Base-by-base conservation (phyloP, 2,888 invertebrate species). In the Sinopyrophorus schimmeli region DNA sequence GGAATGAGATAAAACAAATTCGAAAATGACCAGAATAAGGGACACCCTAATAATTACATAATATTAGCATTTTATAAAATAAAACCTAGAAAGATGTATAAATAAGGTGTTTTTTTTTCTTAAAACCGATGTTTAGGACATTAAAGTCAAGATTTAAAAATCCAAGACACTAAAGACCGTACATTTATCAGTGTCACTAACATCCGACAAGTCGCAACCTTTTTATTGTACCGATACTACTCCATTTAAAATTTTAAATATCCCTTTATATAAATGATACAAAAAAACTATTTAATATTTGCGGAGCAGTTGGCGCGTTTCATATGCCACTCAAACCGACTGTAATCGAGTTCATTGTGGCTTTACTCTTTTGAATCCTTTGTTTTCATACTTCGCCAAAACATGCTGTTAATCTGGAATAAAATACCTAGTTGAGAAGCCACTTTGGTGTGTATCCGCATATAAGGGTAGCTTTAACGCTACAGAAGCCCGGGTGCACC, bases 141-240 rank as follows among this genome's bases (percentile, higher is more conserved):
- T n/a, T n/a, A n/a, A n/a, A n/a, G n/a, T n/a, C n/a, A n/a, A n/a
- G n/a, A n/a, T n/a, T n/a, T n/a, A n/a, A n/a, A n/a, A n/a, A n/a
- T n/a, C n/a, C n/a, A n/a, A 48, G 37, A 28, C 41, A 37, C 23
- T 30, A 42, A 48, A 35, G 41, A 34, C 35, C 30, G 21, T 48
- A 41, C 47, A 48, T 48, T 48, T 48, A 48, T 48, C 47, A 41
- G 42, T 20, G 47, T 48, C 47, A 37, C 35, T 42, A 37, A 37
- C 47, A 48, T 41, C 41, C 42, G 41, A 42, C 47, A 39, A 41
- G 47, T 34, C 24, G 35, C 47, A 16, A 35, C 47, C 47, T 47
- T 39, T 47, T 47, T 40, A 26, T 39, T 47, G 39, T 47, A 27
- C 39, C 28, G 39, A 39, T 26, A 40, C 38, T 47, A 32, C 40